phyloP scores from a whole-genome alignment of 2,797 vertebrate species.

The Brotula barbata region DNA sequence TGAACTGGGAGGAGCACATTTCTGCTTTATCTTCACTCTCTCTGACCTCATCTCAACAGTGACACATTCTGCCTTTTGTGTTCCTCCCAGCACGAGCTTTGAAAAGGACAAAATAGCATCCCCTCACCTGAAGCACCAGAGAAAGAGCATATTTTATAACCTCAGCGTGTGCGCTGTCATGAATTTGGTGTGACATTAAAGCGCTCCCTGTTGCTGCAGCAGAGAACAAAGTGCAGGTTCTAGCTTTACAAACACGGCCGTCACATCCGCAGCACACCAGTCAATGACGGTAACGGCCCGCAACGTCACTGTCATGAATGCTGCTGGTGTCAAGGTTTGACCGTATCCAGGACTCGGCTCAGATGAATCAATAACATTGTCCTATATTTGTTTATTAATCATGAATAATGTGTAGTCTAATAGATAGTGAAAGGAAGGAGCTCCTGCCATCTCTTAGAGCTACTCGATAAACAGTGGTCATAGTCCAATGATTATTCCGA shows the following conservation, averaged over 20 bases:
- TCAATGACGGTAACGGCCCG: conserved; percentile 23
- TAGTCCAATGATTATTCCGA: conserved; percentile 58
- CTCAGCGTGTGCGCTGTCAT: conserved; percentile 60
- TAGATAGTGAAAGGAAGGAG: conserved; percentile 46
- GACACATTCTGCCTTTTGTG: conserved; percentile 51
- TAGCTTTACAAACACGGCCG: conserved; percentile 52
- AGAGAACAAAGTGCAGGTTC: conserved; percentile 47
- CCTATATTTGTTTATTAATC: conserved; percentile 54
- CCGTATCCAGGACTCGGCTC: conserved; percentile 22
- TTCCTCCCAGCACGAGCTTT: conserved; percentile 43
- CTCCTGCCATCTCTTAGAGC: conserved; percentile 35
- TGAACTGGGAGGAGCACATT: conserved; percentile 44
- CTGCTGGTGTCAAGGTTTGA: conserved; percentile 19
- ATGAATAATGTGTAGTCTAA: conserved; percentile 46
- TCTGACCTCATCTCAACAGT: conserved; percentile 29
- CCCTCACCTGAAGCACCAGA: conserved; percentile 66
- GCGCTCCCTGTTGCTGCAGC: conserved; percentile 56
- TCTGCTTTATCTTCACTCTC: conserved; percentile 49
- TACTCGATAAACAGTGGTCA: conserved; percentile 57
- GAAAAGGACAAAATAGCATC: conserved; percentile 60
- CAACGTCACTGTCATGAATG: conserved; percentile 21
- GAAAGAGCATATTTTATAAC: conserved; percentile 68
- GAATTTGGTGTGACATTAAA: conserved; percentile 61
- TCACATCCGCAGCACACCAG: conserved; percentile 34
- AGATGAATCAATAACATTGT: conserved; percentile 30